Evolutionary conservation across 2,888 invertebrate genomes (phyloP).

Genomic region (Strigamia crassipes): DNA sequence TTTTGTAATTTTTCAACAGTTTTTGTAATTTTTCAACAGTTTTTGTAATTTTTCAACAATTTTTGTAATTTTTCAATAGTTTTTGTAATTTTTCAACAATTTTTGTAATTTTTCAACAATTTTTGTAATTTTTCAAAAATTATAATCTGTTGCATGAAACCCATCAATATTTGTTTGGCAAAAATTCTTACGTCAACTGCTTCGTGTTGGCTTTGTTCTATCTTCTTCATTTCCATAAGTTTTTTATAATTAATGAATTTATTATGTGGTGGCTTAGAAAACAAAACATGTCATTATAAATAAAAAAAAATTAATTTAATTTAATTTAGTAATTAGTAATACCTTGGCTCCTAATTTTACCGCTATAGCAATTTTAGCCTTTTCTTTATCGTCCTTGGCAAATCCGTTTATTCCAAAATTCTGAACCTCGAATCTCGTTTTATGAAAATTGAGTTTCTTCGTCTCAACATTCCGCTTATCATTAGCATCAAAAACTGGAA

Average conservation of each 20-base stretch:
- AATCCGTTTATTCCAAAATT: slow-evolving; percentile 83
- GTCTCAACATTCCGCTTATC: not conserved
- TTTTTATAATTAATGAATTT: slow-evolving; percentile 1
- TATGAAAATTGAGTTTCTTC: slow-evolving; percentile 69
- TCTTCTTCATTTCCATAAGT: not conserved
- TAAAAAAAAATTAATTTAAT: too few species aligned
- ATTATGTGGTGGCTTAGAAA: slow-evolving; percentile 18
- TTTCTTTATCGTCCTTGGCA: slow-evolving; percentile 70
- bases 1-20: too few species aligned
- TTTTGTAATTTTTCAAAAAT: too few species aligned
- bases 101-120: too few species aligned
- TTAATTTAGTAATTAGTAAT: too few species aligned
- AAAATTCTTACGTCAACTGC: not conserved
- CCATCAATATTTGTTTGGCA: too few species aligned
- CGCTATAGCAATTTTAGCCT: slow-evolving; percentile 77
- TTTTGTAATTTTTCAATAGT: too few species aligned
- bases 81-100: too few species aligned
- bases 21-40: too few species aligned
- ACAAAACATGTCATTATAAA: not conserved
- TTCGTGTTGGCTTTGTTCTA: not conserved
- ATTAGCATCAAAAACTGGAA: not conserved
- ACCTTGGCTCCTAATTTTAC: slow-evolving; percentile 80
- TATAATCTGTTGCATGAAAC: too few species aligned
- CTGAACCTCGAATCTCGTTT: slow-evolving; percentile 77
- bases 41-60: too few species aligned